Conservation (phyloP, 2,888 invertebrate species). For the Euzetes globulus region DNA sequence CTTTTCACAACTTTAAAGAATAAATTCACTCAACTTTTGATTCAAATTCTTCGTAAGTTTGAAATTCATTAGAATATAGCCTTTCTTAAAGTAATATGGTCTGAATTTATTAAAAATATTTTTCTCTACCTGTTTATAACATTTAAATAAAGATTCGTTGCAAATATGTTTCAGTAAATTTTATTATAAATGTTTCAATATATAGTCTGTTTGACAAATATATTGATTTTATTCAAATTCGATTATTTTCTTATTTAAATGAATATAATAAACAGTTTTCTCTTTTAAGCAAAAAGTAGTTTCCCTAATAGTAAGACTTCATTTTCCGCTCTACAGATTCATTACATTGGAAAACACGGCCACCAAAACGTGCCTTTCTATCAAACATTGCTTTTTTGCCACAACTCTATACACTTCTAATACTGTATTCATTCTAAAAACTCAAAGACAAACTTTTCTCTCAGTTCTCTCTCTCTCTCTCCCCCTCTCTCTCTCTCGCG, state of each 20-base stretch:
- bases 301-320: not conserved
- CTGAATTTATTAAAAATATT: too few species aligned
- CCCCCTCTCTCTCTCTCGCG: not conserved
- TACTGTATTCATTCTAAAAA: not conserved
- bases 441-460: not conserved
- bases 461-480: not conserved
- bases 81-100: too few species aligned
- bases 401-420: not conserved
- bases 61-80: not conserved
- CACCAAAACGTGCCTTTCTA: constrained; percentile 5
- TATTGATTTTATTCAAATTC: not conserved
- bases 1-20: not conserved
- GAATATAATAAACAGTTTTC: not conserved
- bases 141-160: too few species aligned
- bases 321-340: constrained; percentile 11
- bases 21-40: not conserved
- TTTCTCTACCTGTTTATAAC: too few species aligned
- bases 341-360: constrained; percentile 14
- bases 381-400: not conserved
- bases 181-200: too few species aligned
- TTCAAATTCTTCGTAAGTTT: not conserved
- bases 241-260: constrained; percentile 19
- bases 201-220: too few species aligned
- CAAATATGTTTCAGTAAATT: too few species aligned
- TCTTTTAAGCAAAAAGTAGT: not conserved